Conservation (phyloP, 2,113 vertebrate species). For the Zootoca vivipara region DNA sequence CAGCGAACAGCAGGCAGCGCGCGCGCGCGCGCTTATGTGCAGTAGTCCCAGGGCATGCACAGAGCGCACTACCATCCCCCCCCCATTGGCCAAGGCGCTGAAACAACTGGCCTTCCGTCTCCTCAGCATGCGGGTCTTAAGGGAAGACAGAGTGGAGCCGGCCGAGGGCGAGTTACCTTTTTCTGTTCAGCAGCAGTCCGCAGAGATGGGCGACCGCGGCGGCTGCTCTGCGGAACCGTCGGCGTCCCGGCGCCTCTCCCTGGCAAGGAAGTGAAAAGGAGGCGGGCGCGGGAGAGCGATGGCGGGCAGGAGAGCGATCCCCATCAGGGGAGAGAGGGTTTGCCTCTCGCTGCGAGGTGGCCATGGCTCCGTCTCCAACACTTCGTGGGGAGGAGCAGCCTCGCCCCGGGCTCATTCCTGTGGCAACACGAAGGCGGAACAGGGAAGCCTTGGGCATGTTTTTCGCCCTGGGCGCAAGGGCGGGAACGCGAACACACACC, state of each 20-base stretch:
- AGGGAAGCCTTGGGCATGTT: too few species aligned
- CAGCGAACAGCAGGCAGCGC: not conserved
- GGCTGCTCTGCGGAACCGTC: not conserved
- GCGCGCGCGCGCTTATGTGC: too few species aligned
- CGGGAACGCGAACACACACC: not conserved
- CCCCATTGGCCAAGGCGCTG: not conserved
- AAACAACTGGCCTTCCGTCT: too few species aligned
- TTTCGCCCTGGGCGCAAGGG: not conserved
- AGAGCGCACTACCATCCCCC: not conserved
- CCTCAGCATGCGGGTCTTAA: not conserved
- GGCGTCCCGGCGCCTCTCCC: not conserved
- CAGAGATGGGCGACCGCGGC: conserved; percentile 44
- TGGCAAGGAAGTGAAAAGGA: not conserved
- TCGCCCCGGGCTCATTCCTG: not conserved
- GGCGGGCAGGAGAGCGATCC: not conserved
- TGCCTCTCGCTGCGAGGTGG: not conserved
- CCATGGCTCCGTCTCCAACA: not conserved
- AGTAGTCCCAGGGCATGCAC: not conserved
- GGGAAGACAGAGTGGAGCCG: too few species aligned
- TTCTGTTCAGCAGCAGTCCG: conserved; percentile 24
- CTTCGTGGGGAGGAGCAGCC: too few species aligned
- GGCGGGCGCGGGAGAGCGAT: not conserved
- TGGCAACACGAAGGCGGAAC: not conserved
- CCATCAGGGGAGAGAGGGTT: too few species aligned
- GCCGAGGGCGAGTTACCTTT: conserved; percentile 36